A percentile compares a stretch with the other conserved stretches of the same genome.
phyloP scores from a whole-genome alignment of 2,888 invertebrate species.

The Yponomeuta sedellus region DNA sequence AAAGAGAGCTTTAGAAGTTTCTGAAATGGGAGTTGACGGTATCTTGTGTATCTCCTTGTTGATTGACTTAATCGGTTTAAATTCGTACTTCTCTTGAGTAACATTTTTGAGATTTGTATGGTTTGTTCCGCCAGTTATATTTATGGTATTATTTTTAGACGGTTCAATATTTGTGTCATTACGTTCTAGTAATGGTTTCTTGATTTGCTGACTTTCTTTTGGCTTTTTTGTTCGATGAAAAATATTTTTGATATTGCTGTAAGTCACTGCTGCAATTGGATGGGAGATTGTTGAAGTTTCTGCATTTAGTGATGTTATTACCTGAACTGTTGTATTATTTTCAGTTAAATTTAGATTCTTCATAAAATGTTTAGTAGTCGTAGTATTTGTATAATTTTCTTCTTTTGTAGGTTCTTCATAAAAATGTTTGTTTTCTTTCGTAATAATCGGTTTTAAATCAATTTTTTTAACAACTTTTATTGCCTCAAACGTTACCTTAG shows the following conservation, averaged over 20 bases:
- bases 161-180: slow-evolving; percentile 30
- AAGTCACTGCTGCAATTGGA: slow-evolving; percentile 58
- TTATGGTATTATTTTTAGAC: slow-evolving; percentile 30
- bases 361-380: not conserved
- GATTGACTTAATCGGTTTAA: slow-evolving; percentile 61
- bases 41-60: slow-evolving; percentile 73
- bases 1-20: slow-evolving; percentile 60
- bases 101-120: slow-evolving; percentile 46
- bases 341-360: not conserved
- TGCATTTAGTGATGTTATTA: not conserved
- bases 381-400: not conserved
- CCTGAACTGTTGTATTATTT: not conserved
- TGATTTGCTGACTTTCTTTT: slow-evolving; percentile 55
- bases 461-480: not conserved
- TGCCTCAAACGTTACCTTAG: not conserved
- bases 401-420: not conserved
- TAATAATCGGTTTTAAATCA: not conserved
- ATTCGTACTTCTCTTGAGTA: slow-evolving; percentile 36
- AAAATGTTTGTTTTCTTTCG: not conserved
- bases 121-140: slow-evolving; percentile 33
- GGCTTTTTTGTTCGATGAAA: slow-evolving; percentile 65
- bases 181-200: slow-evolving; percentile 39
- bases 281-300: slow-evolving; percentile 38
- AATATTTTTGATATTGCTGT: slow-evolving; percentile 58
- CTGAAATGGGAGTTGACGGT: slow-evolving; percentile 64